Conservation (phyloP, 2,113 vertebrate species). For the Peromyscus californicus region DNA sequence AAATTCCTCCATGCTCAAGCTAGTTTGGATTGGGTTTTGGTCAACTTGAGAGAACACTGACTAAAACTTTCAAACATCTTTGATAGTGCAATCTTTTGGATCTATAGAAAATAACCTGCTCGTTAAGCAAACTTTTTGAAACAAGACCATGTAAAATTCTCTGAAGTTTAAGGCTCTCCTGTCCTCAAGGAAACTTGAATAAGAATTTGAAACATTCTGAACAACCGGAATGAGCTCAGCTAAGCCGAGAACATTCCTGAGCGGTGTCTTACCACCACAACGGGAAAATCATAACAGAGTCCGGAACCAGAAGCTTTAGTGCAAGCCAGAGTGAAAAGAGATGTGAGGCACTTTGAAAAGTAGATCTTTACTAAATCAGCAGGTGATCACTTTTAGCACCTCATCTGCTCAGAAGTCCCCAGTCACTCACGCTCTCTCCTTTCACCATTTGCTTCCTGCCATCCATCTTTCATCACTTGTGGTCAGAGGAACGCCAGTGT, state of each 20-base stretch:
- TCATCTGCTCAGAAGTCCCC: conserved; percentile 38
- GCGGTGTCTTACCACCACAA: conserved; percentile 51
- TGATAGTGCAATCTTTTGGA: background rate
- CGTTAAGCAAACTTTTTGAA: conserved; percentile 66
- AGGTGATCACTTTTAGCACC: conserved; percentile 56
- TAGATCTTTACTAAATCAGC: conserved; percentile 59
- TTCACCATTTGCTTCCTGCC: conserved; percentile 70
- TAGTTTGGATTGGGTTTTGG: conserved; percentile 40
- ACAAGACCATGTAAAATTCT: conserved; percentile 66
- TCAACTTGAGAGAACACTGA: conserved; percentile 55
- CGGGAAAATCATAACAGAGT: conserved; percentile 51
- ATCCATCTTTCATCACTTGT: conserved; percentile 64
- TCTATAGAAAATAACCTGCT: background rate
- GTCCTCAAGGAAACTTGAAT: conserved; percentile 64
- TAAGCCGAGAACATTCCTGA: conserved; percentile 71
- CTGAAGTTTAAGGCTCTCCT: conserved; percentile 60
- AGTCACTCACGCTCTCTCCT: conserved; percentile 11
- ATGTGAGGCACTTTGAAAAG: conserved; percentile 30
- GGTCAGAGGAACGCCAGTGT: conserved; percentile 56
- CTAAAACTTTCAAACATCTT: conserved; percentile 47
- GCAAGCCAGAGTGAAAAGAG: conserved; percentile 49
- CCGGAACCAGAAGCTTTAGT: conserved; percentile 55
- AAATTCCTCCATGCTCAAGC: background rate
- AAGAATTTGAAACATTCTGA: conserved; percentile 71
- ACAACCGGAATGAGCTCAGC: conserved; percentile 66